Conservation (phyloP, 2,888 invertebrate genomes). For the Sphecodes monilicornis region DNA sequence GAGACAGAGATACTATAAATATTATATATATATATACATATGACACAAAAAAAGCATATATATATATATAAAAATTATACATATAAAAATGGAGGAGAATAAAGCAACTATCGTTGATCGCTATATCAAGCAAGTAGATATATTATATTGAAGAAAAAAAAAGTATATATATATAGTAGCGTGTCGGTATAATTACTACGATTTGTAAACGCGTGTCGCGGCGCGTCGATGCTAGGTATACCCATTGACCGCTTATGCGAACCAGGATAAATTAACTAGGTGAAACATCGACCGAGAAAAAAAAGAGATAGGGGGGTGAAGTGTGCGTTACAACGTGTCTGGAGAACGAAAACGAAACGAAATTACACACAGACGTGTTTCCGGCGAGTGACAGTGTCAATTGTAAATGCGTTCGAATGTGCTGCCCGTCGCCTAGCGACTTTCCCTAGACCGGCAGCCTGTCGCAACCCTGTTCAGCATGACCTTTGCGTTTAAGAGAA, state of each 20-base stretch:
- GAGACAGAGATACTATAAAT: constrained; percentile 25
- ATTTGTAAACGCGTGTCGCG: constrained; percentile 61
- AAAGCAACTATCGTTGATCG: constrained; percentile 69
- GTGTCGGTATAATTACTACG: constrained; percentile 57
- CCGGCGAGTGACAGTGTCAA: constrained; percentile 61
- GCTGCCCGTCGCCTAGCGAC: not conserved
- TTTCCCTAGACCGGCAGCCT: not conserved
- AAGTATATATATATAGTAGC: constrained; percentile 56
- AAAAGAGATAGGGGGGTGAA: not conserved
- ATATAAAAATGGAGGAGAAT: constrained; percentile 40
- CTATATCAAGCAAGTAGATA: constrained; percentile 70
- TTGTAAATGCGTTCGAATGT: constrained; percentile 65
- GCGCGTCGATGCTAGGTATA: constrained; percentile 44
- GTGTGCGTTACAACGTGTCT: not conserved
- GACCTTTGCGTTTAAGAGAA: not conserved
- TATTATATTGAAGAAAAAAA: constrained; percentile 48
- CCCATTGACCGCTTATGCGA: constrained; percentile 68
- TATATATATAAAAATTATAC: constrained; percentile 50
- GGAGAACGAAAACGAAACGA: constrained; percentile 13
- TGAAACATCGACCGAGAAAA: constrained; percentile 26
- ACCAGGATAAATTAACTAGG: constrained; percentile 53
- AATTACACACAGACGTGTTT: constrained; percentile 10
- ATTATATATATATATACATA: constrained; percentile 60
- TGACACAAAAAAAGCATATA: constrained; percentile 22
- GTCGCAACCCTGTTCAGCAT: not conserved